Base-by-base conservation (phyloP, 2,888 invertebrate species). In the Amblyteles armatorius region DNA sequence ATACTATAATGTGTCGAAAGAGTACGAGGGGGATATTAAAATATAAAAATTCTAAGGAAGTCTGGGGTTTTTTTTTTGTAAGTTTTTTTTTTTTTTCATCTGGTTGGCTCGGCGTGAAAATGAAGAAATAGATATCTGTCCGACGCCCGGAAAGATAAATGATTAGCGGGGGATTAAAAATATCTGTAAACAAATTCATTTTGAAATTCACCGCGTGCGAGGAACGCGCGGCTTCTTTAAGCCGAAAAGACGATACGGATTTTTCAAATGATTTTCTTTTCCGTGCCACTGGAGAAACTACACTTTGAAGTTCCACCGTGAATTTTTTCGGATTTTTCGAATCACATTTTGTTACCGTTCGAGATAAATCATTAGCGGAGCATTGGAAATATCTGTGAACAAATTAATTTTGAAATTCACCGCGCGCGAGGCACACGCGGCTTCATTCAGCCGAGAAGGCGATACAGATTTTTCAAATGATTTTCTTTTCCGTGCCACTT, bases 1-100 rank as follows among this genome's bases (percentile, higher is more conserved):
- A 84, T 82, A 84, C 79, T 60, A 65, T 82, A 84, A 84, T 77
- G 84, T 84, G 84, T 82, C 84, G 84, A 84, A 82, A 84, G 84
- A 84, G 79, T 57, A 57, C 69, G 60, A 60, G 71, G 52, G 74
- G 74, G 67, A 71, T 79, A 79, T 79, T 65, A 65, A 69, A 79
- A 79, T 71, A 71, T 52, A 78, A 69, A 69, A 57, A 69, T 79
- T 33, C 36, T 6, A 19, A 67, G 67, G 40, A 67, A 67, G 67
- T 67, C 67, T 36, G 40, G 40, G 40, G 19, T 9, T 65, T 60
- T 63, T 60, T 63, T 63, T 19, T n/a, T 52, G 16, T 52, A 19
- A 16, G 19, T n/a, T n/a, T n/a, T 52, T n/a, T 52, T 19, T n/a
- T 52, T 13, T 11, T 16, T 9, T 55, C 55, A 55, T 55, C 26